Base-by-base conservation (phyloP, 2,797 vertebrate species). In the Sebastes glaucus region DNA sequence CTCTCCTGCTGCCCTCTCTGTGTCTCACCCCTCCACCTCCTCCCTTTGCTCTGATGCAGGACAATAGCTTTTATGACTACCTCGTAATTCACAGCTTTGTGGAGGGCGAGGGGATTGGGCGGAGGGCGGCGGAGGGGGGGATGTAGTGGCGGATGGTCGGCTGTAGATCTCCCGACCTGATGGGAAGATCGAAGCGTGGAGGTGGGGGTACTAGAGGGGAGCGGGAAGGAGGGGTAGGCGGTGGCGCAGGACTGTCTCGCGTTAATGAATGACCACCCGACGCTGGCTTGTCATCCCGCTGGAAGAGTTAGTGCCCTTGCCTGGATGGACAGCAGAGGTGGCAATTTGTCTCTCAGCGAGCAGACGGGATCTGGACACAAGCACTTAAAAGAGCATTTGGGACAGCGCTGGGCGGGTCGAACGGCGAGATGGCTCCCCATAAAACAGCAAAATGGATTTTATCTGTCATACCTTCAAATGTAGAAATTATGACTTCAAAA, bases 41-140 rank as follows among this genome's bases (percentile, higher is more conserved):
- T 6, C 28, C 13, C 35, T 25, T 5, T 20, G 42, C 61, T 61
- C 30, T 35, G 65, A 71, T 71, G 71, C 74, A 77, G 80, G 82
- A 89, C 85, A 81, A 83, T 82, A 67, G 80, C 59, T 90, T 91
- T 92, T 88, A 87, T 85, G 85, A 82, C 69, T 56, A 81, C 42
- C 81, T 88, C 73, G 33, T 92, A 86, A 90, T 82, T 93, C 89
- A 86, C 61, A 30, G 65, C 10, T 30, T 20, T 2, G 65, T 53
- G 66, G 60, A 56, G 73, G 64, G 53, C 6, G 56, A 42, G 65
- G 53, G 46, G 59, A 30, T 20, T 22, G 67, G 66, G 67, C 3
- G 59, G 32, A 20, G 66, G 57, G 56, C 11, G 11, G 52, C 10
- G 9, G 4, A 3, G 27, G 59, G 33, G 20, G 23, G n/a, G 27